A percentile compares a stretch with the other conserved stretches of the same genome.
phyloP scores from a whole-genome alignment of 2,888 invertebrate species.

The Drosophila greeni region DNA sequence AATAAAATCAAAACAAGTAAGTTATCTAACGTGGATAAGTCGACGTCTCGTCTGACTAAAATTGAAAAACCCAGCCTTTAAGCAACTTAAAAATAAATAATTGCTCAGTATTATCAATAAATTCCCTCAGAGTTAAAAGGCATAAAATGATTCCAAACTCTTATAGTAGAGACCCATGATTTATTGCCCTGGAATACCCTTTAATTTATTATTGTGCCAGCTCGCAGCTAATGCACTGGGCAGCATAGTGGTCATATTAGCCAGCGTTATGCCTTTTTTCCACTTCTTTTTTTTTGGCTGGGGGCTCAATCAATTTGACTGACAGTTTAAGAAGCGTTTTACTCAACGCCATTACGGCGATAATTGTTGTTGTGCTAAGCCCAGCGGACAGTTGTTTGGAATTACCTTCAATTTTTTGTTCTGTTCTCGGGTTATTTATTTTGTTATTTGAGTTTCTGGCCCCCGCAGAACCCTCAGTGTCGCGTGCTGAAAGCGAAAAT shows the following conservation, averaged over 20 bases:
- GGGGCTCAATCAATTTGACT: conserved; percentile 66
- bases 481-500: conserved; percentile 42
- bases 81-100: neutral
- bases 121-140: neutral
- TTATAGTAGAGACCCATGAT: neutral
- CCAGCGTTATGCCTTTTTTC: conserved; percentile 12
- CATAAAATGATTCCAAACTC: neutral
- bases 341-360: conserved; percentile 44
- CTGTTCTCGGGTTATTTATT: conserved; percentile 48
- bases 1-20: neutral
- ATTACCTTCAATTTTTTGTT: conserved; percentile 50
- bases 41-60: neutral
- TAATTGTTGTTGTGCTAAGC: conserved; percentile 42
- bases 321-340: conserved; percentile 60
- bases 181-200: neutral
- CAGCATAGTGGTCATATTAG: conserved; percentile 40
- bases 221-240: conserved; percentile 22
- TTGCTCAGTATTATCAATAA: neutral
- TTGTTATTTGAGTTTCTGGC: conserved; percentile 53
- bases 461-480: conserved; percentile 16
- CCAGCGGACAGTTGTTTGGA: conserved; percentile 54
- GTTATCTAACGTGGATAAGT: neutral
- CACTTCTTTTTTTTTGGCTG: neutral
- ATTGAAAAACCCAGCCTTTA: too few species aligned
- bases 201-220: neutral